Conservation (phyloP, 2,113 vertebrate genomes). For the Patagioenas fasciata region DNA sequence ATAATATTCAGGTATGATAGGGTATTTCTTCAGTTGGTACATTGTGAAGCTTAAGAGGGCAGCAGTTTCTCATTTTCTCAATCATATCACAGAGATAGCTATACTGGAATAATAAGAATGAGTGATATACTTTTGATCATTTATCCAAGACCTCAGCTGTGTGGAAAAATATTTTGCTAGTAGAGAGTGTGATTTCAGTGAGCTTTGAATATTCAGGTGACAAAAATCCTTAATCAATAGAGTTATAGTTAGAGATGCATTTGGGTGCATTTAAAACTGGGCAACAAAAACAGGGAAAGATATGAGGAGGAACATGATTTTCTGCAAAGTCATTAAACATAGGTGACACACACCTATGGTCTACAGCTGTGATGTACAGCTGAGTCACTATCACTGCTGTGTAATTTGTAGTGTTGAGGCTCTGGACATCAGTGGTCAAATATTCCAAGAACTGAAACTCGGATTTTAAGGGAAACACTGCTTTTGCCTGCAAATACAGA, state of each 20-base stretch:
- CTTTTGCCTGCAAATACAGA: neutral
- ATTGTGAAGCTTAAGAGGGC: neutral
- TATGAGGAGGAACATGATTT: neutral
- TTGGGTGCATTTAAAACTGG: neutral
- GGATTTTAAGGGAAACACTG: neutral
- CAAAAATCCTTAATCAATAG: neutral
- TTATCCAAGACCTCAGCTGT: neutral
- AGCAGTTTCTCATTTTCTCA: constrained; percentile 16
- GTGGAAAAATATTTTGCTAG: neutral
- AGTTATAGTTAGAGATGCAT: neutral
- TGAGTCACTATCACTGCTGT: neutral
- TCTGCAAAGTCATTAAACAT: neutral
- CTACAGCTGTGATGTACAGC: neutral
- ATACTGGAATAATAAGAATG: neutral
- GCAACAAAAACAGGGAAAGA: neutral
- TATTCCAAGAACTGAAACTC: neutral
- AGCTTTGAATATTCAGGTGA: neutral
- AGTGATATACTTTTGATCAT: neutral
- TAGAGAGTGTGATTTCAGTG: neutral
- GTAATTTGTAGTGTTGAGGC: neutral
- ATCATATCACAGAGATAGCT: neutral
- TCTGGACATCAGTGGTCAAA: neutral
- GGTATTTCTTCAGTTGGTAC: neutral
- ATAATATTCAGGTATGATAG: neutral
- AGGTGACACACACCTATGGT: neutral